Percentiles rank a stretch among this genome's conserved stretches.
These are phyloP conservation scores for Drosophila bunnanda DNA, from an alignment of 2,888 invertebrate genomes.

Conservation along the genomic window DNA sequence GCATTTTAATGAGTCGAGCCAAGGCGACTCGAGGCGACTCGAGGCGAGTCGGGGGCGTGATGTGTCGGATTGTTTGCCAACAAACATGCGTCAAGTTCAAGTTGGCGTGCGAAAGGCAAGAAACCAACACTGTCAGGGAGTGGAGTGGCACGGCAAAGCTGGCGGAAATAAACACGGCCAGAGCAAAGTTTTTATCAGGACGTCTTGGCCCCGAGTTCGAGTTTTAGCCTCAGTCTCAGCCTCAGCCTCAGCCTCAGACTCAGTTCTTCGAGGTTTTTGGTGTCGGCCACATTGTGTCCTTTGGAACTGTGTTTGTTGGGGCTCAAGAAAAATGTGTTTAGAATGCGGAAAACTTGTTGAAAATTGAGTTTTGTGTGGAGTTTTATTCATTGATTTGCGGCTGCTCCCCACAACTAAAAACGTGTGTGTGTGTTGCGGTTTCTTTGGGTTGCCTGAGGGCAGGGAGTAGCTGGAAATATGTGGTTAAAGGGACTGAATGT, in stretches of 20 bases:
- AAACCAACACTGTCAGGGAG: slow-evolving; percentile 36
- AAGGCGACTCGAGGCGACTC: slow-evolving; percentile 15
- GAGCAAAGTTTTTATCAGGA: slow-evolving; percentile 73
- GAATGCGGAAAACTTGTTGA: slow-evolving; percentile 75
- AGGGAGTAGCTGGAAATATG: slow-evolving; percentile 1
- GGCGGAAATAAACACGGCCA: slow-evolving; percentile 17
- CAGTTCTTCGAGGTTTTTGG: slow-evolving; percentile 26
- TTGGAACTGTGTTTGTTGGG: slow-evolving; percentile 26
- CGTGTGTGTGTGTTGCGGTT: slow-evolving; percentile 29
- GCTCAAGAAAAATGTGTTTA: slow-evolving; percentile 59
- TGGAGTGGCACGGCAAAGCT: slow-evolving; percentile 19
- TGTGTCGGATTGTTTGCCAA: slow-evolving; percentile 68
- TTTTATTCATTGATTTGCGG: slow-evolving; percentile 70
- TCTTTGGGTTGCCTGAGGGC: neutral
- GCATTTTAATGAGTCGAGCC: slow-evolving; percentile 76
- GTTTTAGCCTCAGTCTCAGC: slow-evolving; percentile 14
- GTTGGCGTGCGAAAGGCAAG: slow-evolving; percentile 47
- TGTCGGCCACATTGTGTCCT: slow-evolving; percentile 71
- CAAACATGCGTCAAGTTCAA: slow-evolving; percentile 80
- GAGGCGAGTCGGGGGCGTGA: slow-evolving; percentile 23
- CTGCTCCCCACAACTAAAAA: slow-evolving; percentile 5
- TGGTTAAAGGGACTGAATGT: neutral
- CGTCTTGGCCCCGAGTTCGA: slow-evolving; percentile 73
- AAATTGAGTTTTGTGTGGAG: slow-evolving; percentile 72
- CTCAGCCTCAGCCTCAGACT: neutral